Evolutionary conservation across 2,113 vertebrate genomes (phyloP).

Genomic region (Leptosomus discolor): DNA sequence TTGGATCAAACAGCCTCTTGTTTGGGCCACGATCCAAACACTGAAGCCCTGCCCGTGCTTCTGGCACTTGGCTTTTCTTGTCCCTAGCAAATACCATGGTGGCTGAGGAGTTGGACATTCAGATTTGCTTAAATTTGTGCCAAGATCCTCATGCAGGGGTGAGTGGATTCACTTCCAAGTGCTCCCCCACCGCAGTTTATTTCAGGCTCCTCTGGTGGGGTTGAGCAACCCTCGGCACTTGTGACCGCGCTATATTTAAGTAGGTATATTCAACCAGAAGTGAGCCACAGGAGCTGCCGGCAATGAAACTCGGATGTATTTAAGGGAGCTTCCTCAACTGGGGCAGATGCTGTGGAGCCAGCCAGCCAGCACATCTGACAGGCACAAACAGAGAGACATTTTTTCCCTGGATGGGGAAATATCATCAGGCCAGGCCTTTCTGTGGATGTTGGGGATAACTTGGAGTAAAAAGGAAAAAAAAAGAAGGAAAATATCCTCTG

Average conservation of each 20-base stretch:
- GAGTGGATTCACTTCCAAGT: rapidly evolving
- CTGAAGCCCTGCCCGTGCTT: background rate
- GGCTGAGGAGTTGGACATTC: background rate
- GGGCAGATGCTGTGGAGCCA: background rate
- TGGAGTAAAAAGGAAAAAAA: background rate
- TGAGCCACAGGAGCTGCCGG: background rate
- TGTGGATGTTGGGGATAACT: rapidly evolving
- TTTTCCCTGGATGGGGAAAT: background rate
- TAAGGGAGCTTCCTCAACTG: background rate
- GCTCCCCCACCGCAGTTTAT: background rate
- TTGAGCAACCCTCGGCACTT: background rate
- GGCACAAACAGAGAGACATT: background rate
- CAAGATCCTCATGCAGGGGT: background rate
- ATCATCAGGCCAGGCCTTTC: background rate
- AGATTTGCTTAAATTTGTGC: background rate
- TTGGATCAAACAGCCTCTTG: rapidly evolving
- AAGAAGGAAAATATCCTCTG: background rate
- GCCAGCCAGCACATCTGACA: background rate
- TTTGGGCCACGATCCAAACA: background rate
- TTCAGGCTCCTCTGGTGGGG: background rate
- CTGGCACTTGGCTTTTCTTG: background rate
- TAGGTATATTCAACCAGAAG: background rate
- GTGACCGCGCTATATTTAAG: background rate
- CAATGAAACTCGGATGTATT: background rate
- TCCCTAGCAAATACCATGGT: background rate